phyloP scores from a whole-genome alignment of 2,113 vertebrate genomes.

The Motacilla alba region DNA sequence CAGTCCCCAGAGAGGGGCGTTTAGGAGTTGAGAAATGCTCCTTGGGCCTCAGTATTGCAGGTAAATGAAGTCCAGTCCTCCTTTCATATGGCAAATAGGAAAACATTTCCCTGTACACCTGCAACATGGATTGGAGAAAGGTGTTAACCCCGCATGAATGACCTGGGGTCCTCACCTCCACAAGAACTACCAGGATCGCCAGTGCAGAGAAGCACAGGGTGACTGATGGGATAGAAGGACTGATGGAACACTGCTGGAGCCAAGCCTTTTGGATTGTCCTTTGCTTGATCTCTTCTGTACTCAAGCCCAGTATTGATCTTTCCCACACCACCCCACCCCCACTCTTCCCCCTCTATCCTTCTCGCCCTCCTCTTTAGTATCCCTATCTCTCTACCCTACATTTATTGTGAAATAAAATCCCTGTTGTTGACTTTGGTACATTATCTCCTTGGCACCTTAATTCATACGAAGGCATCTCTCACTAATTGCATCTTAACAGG shows the following conservation, averaged over 20 bases:
- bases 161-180: too few species aligned
- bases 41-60: not conserved
- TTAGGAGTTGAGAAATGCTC: not conserved
- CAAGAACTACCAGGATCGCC: not conserved
- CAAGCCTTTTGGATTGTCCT: not conserved
- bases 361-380: not conserved
- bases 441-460: not conserved
- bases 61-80: not conserved
- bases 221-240: not conserved
- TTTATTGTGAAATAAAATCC: not conserved
- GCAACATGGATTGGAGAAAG: too few species aligned
- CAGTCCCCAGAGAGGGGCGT: too few species aligned
- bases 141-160: not conserved
- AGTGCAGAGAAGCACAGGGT: not conserved
- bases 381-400: too few species aligned
- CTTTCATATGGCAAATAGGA: not conserved
- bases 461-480: not conserved
- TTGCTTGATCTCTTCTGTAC: not conserved
- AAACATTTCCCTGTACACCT: too few species aligned
- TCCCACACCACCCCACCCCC: not conserved
- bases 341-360: not conserved
- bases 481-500: too few species aligned
- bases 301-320: not conserved
- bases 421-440: not conserved
- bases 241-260: not conserved